A percentile compares a stretch with the other conserved stretches of the same genome.
Conservation (phyloP, 2,888 invertebrate species). For the Tanypteryx hageni region DNA sequence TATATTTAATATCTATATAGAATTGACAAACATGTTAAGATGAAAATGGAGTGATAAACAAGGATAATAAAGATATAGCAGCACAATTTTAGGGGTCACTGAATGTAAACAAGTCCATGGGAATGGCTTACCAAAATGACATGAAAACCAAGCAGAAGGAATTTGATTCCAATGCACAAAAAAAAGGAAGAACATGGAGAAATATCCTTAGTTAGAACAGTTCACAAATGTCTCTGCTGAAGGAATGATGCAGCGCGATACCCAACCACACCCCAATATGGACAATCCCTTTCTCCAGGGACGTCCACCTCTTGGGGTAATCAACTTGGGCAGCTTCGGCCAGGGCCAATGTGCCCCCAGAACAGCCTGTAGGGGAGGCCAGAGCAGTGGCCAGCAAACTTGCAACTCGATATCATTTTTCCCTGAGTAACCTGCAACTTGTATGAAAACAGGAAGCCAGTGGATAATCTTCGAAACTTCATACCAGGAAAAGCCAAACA, state of each 20-base stretch:
- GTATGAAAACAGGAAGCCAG: constrained; percentile 62
- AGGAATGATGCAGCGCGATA: constrained; percentile 30
- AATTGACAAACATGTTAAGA: background rate
- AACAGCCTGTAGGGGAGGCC: constrained; percentile 38
- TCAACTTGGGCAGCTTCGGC: constrained; percentile 41
- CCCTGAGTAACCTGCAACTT: constrained; percentile 53
- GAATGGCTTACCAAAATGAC: constrained; percentile 44
- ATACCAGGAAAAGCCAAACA: constrained; percentile 55
- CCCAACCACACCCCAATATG: constrained; percentile 41
- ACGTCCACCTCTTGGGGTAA: constrained; percentile 41
- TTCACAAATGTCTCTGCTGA: constrained; percentile 27
- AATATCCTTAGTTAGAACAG: constrained; percentile 33
- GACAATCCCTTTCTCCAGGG: constrained; percentile 35
- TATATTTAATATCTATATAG: background rate
- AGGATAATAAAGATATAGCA: background rate
- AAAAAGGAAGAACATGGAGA: constrained; percentile 24
- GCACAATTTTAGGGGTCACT: background rate
- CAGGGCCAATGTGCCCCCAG: constrained; percentile 36
- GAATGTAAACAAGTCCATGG: background rate
- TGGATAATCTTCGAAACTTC: constrained; percentile 52
- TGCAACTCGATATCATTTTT: constrained; percentile 20
- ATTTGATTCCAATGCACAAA: constrained; percentile 20
- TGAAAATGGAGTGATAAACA: background rate
- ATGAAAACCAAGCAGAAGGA: constrained; percentile 45
- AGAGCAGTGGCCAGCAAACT: constrained; percentile 55